Percentiles rank a stretch among this genome's conserved stretches.
phyloP scores from a whole-genome alignment of 2,797 vertebrate genomes.

The Schizopygopsis malacanthus region DNA sequence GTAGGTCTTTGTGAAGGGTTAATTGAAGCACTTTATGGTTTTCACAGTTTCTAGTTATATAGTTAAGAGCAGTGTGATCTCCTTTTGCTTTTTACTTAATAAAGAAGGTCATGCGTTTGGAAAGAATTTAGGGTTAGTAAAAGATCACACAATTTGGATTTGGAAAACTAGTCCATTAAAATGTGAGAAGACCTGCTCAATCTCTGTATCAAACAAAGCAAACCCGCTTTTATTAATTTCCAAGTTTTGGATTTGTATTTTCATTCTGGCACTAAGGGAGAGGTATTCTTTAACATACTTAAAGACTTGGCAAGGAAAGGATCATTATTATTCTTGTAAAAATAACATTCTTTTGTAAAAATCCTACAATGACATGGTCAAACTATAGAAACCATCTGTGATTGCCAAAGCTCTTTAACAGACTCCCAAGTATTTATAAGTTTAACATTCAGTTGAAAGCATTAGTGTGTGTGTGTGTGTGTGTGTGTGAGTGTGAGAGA shows the following conservation, averaged over 20 bases:
- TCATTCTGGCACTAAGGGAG: not conserved
- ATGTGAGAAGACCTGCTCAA: not conserved
- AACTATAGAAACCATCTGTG: constrained; percentile 4
- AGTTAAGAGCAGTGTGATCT: not conserved
- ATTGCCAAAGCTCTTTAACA: constrained; percentile 9
- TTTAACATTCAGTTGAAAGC: not conserved
- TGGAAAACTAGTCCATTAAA: not conserved
- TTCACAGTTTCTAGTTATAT: not conserved
- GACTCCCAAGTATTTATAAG: not conserved
- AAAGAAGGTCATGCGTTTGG: not conserved
- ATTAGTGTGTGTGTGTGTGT: not conserved
- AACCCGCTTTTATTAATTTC: not conserved
- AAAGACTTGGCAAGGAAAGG: constrained; percentile 11
- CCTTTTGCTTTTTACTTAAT: not conserved
- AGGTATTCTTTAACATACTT: not conserved
- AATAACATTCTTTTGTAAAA: not conserved
- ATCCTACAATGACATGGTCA: not conserved
- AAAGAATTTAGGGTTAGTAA: not conserved
- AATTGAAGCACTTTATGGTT: not conserved
- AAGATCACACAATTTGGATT: not conserved
- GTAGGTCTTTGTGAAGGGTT: too few relatives aligned
- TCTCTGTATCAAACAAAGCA: constrained; percentile 2
- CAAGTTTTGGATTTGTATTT: not conserved
- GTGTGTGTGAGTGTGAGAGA: not conserved
- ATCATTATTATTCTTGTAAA: not conserved